Conservation (phyloP, 2,113 vertebrate species). For the Myrmophylax atrothorax region DNA sequence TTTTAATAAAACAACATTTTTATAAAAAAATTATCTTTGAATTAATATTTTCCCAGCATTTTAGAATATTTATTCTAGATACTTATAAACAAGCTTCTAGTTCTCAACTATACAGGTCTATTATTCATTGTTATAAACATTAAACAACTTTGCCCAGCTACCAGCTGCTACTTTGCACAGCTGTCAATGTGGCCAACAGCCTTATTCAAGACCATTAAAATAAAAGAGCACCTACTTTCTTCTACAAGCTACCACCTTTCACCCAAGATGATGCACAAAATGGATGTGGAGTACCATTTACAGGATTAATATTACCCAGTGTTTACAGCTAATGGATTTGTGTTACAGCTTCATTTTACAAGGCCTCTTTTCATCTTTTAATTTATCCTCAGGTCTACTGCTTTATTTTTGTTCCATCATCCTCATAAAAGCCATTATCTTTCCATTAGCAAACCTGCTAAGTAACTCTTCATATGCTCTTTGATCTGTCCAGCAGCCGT, state of each 20-base stretch:
- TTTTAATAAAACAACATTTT: slow-evolving; percentile 14
- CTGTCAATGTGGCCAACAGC: slow-evolving; percentile 33
- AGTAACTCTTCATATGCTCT: slow-evolving; percentile 60
- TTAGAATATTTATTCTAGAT: neutral
- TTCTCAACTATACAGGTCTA: neutral
- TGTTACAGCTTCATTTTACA: slow-evolving; percentile 51
- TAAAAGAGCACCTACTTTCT: slow-evolving; percentile 49
- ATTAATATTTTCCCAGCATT: neutral
- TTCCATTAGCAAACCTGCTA: slow-evolving; percentile 68
- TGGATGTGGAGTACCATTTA: slow-evolving; percentile 30
- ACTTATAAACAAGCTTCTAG: neutral
- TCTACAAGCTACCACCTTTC: slow-evolving; percentile 44
- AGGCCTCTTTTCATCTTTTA: slow-evolving; percentile 55
- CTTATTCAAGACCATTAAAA: slow-evolving; percentile 57
- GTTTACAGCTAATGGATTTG: slow-evolving; percentile 54
- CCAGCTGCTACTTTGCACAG: slow-evolving; percentile 19
- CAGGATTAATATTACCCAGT: slow-evolving; percentile 50
- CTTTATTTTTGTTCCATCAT: slow-evolving; percentile 50
- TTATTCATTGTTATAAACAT: slow-evolving; percentile 22
- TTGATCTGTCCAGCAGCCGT: slow-evolving; percentile 66
- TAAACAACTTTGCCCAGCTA: slow-evolving; percentile 21
- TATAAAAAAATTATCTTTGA: neutral
- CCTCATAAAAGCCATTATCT: slow-evolving; percentile 67
- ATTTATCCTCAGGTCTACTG: slow-evolving; percentile 55
- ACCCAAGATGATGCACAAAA: slow-evolving; percentile 30